Conservation (phyloP, 2,797 vertebrate species). For the Coreius guichenoti region DNA sequence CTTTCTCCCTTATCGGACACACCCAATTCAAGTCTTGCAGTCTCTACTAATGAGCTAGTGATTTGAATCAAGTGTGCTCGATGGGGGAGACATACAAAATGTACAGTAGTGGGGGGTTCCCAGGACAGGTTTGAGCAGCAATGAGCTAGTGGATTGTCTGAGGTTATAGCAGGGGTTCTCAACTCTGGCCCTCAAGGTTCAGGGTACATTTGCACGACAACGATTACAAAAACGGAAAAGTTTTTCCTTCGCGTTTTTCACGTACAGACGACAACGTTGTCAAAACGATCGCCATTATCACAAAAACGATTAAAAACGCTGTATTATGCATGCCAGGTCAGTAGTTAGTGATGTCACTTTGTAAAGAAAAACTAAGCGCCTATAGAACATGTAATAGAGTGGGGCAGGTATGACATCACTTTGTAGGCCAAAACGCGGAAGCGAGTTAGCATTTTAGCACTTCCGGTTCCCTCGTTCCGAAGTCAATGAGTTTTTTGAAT, state of each 20-base stretch:
- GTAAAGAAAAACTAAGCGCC: background rate
- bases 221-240: background rate
- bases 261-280: background rate
- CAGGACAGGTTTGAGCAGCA: background rate
- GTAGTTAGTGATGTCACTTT: background rate
- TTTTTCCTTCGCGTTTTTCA: background rate
- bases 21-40: too few species aligned
- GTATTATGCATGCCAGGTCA: background rate
- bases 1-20: too few species aligned
- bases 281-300: background rate
- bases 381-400: background rate
- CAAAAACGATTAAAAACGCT: background rate
- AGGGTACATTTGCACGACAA: background rate
- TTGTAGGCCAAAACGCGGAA: too few species aligned
- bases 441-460: too few species aligned
- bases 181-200: background rate
- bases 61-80: too few species aligned
- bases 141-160: background rate
- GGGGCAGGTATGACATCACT: too few species aligned
- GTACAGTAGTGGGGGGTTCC: too few species aligned
- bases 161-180: background rate
- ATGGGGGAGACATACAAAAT: too few species aligned
- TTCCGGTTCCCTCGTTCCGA: too few species aligned
- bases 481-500: too few species aligned
- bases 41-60: too few species aligned